A percentile compares a stretch with the other conserved stretches of the same genome.
These are phyloP conservation scores for Fragum sueziense DNA, from an alignment of 2,888 invertebrate species.

Conservation along the genomic window DNA sequence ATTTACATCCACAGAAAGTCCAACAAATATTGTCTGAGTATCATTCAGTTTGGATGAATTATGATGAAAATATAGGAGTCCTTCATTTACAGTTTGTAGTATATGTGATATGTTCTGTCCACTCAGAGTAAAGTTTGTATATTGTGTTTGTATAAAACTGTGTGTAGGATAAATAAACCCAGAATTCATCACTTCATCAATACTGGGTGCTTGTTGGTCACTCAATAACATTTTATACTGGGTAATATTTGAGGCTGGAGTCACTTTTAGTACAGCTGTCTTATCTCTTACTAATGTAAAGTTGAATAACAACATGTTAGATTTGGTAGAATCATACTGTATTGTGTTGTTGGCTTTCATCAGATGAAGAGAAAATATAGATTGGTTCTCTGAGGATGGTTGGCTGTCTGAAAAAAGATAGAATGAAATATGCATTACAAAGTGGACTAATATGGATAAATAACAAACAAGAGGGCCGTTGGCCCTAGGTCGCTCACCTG, in stretches of 20 bases:
- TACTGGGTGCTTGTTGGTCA: conserved; percentile 25
- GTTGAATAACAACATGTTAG: conserved; percentile 47
- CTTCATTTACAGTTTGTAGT: neutral
- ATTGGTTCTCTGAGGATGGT: no score
- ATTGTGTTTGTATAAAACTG: neutral
- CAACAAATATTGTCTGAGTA: conserved; percentile 28
- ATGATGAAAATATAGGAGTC: conserved; percentile 11
- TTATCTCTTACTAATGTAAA: conserved; percentile 33
- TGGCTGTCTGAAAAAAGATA: no score
- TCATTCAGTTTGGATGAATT: neutral
- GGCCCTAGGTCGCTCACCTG: no score
- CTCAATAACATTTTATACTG: conserved; percentile 27
- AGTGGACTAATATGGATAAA: no score
- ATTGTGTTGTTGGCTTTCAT: conserved; percentile 26
- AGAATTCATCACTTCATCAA: conserved; percentile 20
- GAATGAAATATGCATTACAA: no score
- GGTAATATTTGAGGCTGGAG: neutral
- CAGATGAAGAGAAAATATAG: conserved; percentile 32
- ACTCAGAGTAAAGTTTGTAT: conserved; percentile 6
- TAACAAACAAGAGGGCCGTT: no score
- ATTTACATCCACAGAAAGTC: conserved; percentile 38
- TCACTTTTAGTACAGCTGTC: conserved; percentile 20
- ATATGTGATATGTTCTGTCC: conserved; percentile 4
- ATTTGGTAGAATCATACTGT: conserved; percentile 14
- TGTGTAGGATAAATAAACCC: conserved; percentile 48